Conservation (phyloP, 2,797 vertebrate genomes). For the Champsocephalus gunnari region DNA sequence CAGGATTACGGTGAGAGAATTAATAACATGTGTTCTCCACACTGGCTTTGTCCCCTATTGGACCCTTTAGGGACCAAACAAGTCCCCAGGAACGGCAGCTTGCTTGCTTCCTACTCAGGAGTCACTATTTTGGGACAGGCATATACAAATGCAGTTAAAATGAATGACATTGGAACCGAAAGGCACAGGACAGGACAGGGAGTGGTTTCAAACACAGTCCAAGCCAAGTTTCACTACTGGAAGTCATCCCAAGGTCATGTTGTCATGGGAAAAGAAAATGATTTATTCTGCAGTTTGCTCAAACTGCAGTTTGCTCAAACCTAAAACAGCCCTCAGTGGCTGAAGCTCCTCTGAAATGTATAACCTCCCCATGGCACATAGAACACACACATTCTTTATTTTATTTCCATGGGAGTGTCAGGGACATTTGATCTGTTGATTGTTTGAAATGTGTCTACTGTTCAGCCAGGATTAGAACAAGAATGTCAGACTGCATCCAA, state of each 20-base stretch:
- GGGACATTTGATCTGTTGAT: slow-evolving; percentile 60
- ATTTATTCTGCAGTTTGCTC: neutral
- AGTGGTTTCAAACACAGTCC: neutral
- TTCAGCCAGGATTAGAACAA: slow-evolving; percentile 51
- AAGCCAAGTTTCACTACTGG: neutral
- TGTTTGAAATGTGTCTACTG: slow-evolving; percentile 52
- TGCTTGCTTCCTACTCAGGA: neutral
- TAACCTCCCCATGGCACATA: slow-evolving; percentile 18
- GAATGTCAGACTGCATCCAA: slow-evolving; percentile 77
- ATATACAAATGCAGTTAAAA: neutral
- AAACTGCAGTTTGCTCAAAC: neutral
- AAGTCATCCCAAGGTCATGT: slow-evolving; percentile 1
- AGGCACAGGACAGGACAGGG: no score
- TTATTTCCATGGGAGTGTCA: slow-evolving; percentile 39
- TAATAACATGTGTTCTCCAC: neutral
- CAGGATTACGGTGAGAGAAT: neutral
- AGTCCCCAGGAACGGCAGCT: neutral
- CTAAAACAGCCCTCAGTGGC: neutral
- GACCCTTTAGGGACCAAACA: neutral
- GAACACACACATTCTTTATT: slow-evolving; percentile 45
- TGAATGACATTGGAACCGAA: neutral
- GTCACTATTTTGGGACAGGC: neutral
- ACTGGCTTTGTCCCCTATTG: neutral
- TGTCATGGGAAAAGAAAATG: neutral
- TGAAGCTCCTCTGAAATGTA: slow-evolving; percentile 22